Evolutionary conservation across 2,113 vertebrate genomes (phyloP).

Genomic region (Nibea albiflora): DNA sequence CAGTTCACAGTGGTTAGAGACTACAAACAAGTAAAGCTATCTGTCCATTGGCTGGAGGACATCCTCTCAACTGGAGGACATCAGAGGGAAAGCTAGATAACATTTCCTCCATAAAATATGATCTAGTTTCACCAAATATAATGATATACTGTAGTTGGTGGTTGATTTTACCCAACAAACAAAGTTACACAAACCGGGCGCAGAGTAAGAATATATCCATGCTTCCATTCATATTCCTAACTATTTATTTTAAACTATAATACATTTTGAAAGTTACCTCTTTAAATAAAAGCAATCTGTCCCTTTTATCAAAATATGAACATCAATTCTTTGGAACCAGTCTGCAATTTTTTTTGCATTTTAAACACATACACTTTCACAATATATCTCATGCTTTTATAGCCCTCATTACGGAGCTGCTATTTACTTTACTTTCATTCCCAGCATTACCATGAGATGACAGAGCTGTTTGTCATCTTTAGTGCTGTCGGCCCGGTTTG

Average conservation of each 20-base stretch:
- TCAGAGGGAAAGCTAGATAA: too few species aligned
- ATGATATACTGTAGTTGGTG: too few species aligned
- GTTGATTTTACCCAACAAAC: too few species aligned
- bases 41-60: too few species aligned
- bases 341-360: neutral
- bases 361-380: neutral
- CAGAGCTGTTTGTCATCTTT: conserved; percentile 73
- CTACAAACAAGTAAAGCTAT: too few species aligned
- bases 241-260: neutral
- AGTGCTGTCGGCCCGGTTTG: conserved; percentile 45
- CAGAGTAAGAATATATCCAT: neutral
- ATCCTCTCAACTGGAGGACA: too few species aligned
- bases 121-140: too few species aligned
- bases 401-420: conserved; percentile 39
- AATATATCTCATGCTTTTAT: conserved; percentile 33
- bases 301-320: neutral
- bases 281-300: neutral
- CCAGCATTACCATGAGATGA: conserved; percentile 58
- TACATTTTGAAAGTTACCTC: neutral
- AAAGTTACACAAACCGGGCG: too few species aligned
- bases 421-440: conserved; percentile 46
- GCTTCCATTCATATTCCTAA: neutral
- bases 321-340: neutral
- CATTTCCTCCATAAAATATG: too few species aligned
- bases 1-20: too few species aligned